These are phyloP conservation scores for Spisula solida DNA, from an alignment of 2,888 invertebrate genomes.

Conservation along the genomic window DNA sequence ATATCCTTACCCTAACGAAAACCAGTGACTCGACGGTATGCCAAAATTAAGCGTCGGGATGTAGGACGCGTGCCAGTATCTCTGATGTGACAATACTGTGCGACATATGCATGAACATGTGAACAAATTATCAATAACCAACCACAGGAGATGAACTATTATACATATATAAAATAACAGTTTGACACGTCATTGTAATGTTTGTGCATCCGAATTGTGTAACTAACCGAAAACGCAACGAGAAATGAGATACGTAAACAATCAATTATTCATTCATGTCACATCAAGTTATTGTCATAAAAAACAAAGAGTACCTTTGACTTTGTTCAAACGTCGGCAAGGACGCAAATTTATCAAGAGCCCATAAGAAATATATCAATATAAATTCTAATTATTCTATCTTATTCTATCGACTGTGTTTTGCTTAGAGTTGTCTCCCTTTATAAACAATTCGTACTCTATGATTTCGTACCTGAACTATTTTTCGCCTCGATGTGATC, in stretches of 20 bases:
- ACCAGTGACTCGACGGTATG: no score
- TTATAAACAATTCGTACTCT: background rate
- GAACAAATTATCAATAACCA: background rate
- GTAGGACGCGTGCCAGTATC: no score
- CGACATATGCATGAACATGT: no score
- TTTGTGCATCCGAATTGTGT: background rate
- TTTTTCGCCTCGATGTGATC: no score
- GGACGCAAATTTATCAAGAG: background rate
- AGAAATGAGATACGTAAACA: background rate
- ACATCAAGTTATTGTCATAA: background rate
- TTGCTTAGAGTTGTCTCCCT: background rate
- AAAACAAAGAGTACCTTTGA: background rate
- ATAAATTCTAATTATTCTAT: background rate
- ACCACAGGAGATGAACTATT: background rate
- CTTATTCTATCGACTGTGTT: background rate
- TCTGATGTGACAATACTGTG: no score
- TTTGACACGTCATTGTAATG: background rate
- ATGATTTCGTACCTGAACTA: no score
- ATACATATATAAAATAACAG: background rate
- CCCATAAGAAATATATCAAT: background rate
- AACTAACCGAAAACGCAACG: background rate
- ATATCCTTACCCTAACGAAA: no score
- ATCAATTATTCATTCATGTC: background rate
- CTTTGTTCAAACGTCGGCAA: background rate
- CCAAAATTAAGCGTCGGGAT: no score